These are phyloP conservation scores for Rhopalosiphum nymphaeae DNA, from an alignment of 2,888 invertebrate species.

Conservation along the genomic window DNA sequence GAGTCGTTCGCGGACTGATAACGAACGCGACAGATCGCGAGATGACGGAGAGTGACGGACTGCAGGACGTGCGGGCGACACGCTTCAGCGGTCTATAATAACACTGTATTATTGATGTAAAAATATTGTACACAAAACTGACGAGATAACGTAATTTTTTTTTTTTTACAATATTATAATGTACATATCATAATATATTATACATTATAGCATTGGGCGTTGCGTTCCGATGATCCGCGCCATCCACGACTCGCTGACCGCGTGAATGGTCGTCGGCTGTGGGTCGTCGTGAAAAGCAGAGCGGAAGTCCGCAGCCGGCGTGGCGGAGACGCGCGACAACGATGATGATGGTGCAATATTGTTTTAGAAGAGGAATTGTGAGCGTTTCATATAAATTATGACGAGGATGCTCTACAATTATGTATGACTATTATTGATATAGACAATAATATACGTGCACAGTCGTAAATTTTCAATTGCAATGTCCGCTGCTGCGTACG, in stretches of 20 bases:
- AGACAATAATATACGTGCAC: not conserved
- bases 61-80: not conserved
- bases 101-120: not conserved
- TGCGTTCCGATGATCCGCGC: not conserved
- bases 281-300: not conserved
- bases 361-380: not conserved
- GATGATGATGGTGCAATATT: not conserved
- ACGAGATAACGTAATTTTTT: not conserved
- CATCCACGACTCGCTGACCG: not conserved
- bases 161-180: not conserved
- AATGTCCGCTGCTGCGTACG: not conserved
- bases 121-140: not conserved
- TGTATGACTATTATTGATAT: not conserved
- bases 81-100: not conserved
- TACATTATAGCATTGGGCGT: not conserved
- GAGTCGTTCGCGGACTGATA: not conserved
- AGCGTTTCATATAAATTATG: not conserved
- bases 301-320: not conserved
- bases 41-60: not conserved
- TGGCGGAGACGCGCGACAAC: not conserved
- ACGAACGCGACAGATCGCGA: not conserved
- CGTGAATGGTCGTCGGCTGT: not conserved
- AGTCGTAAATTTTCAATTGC: constrained; percentile 11
- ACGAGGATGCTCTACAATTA: not conserved
- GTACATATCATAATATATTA: not conserved